Evolutionary conservation across 2,888 invertebrate genomes (phyloP), one percentile per base, ranked within the genome.

Genomic region (Salticus scenicus): DNA sequence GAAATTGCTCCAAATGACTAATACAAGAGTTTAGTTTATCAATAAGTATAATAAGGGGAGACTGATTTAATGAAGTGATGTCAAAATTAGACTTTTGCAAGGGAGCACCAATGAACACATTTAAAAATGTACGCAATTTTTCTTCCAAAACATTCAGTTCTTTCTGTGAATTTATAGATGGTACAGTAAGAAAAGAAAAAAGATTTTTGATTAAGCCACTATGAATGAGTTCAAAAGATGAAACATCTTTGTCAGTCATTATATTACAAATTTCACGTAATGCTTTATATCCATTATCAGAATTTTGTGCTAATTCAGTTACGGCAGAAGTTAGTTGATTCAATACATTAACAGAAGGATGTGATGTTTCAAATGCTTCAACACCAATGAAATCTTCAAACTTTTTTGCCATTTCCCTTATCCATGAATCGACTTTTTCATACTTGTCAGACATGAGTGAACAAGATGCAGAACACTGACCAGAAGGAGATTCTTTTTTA

Each of bases 211-310:
- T 95, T 78, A 99, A 94, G 76, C 98, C 98, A 70, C 97, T 97
- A 92, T 99, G 98, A 91, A 98, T 98, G 90, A 99, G 96, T 93
- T 99, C 99, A 92, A 99, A 99, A 0, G 99, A 98, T 87, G 98
- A 98, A 89, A 99, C 97, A 91, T 99, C 98, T 90, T 97, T 97
- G 91, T 96, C 95, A 90, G 97, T 93, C 82, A 98, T 94, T 90
- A 97, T 96, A 90, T 95, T 95, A 76, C 96, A 93, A 88, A 97
- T 93, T 91, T 96, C 95, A 57, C 94, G 93, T 87, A 97, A 92
- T 7, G 96, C 96, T 88, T 94, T 93, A 75, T 93, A 91, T 89
- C 94, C 94, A 89, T 94, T 94, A 31, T 92, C 92, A 88, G 90
- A 90, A 90, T 91, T 91, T 64, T 92, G 90, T 89, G 95, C 94